A percentile compares a stretch with the other conserved stretches of the same genome.
Conservation (phyloP, 2,888 invertebrate species). For the Napeogenes sylphis region DNA sequence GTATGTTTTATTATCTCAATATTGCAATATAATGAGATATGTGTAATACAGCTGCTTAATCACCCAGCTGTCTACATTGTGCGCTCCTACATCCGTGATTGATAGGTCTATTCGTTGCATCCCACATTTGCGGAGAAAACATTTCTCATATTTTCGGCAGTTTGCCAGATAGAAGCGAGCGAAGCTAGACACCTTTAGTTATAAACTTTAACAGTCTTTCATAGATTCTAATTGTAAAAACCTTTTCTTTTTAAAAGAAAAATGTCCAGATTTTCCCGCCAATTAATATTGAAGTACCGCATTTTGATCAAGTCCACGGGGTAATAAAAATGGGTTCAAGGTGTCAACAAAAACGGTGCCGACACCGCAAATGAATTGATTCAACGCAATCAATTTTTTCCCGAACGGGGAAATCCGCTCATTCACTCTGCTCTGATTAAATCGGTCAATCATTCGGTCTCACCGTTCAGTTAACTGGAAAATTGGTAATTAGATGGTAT, state of each 20-base stretch:
- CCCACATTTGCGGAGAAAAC: conserved; percentile 26
- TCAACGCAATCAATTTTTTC: conserved; percentile 69
- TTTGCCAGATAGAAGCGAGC: conserved; percentile 31
- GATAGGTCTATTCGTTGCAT: conserved; percentile 32
- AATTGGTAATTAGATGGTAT: conserved; percentile 71
- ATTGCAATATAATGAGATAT: conserved; percentile 5
- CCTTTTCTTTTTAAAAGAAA: conserved; percentile 32
- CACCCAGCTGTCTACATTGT: conserved; percentile 28
- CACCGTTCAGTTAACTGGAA: conserved; percentile 72
- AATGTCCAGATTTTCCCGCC: conserved; percentile 33
- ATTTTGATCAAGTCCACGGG: conserved; percentile 33
- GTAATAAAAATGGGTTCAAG: conserved; percentile 48
- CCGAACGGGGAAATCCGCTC: conserved; percentile 45
- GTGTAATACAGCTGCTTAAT: conserved; percentile 31
- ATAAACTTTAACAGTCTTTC: conserved; percentile 4
- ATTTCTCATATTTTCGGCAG: conserved; percentile 35
- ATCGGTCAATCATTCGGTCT: conserved; percentile 72
- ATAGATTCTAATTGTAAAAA: conserved; percentile 5
- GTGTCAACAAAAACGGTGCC: conserved; percentile 61
- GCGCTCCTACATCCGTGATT: conserved; percentile 29
- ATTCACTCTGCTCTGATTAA: conserved; percentile 64
- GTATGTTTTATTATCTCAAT: conserved; percentile 3
- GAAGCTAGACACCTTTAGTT: conserved; percentile 18
- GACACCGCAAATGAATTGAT: conserved; percentile 67
- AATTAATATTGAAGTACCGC: conserved; percentile 48